phyloP scores from a whole-genome alignment of 1,140 invertebrate species.

The Drosophila navojoa region DNA sequence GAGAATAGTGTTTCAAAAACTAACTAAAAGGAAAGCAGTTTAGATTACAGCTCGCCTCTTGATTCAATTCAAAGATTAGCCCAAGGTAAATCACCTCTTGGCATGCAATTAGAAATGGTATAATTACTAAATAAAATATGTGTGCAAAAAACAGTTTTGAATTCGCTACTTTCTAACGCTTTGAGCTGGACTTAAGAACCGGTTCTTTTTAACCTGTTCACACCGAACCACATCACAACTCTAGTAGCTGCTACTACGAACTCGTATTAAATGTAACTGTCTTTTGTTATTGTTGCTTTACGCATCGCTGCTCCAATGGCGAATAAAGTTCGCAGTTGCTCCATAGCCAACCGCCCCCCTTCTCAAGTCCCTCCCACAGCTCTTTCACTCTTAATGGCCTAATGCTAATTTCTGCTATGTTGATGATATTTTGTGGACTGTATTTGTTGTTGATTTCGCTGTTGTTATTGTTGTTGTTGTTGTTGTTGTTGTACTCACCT shows the following conservation, averaged over 20 bases:
- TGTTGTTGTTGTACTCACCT: conserved; percentile 49
- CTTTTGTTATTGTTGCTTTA: conserved; percentile 24
- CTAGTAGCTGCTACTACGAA: conserved; percentile 11
- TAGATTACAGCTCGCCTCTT: too few species aligned
- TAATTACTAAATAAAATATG: too few species aligned
- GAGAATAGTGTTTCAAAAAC: too few species aligned
- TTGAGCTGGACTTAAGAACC: background rate
- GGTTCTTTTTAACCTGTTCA: conserved; percentile 28
- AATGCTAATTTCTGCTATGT: conserved; percentile 63
- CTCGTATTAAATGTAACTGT: conserved; percentile 7
- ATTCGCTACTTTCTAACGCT: background rate
- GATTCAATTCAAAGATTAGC: too few species aligned
- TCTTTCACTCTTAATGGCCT: conserved; percentile 54
- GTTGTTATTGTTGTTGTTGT: background rate
- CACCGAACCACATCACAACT: conserved; percentile 5
- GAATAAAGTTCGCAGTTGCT: conserved; percentile 40
- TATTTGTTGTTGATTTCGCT: background rate
- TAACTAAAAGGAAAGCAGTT: background rate
- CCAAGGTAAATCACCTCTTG: too few species aligned
- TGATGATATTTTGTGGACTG: background rate
- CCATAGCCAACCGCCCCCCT: background rate
- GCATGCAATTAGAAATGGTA: too few species aligned
- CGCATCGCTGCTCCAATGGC: conserved; percentile 48
- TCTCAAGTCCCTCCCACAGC: conserved; percentile 20
- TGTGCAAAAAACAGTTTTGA: too few species aligned